These are phyloP conservation scores for Hydraecia micacea DNA, from an alignment of 2,888 invertebrate genomes.

Conservation along the genomic window DNA sequence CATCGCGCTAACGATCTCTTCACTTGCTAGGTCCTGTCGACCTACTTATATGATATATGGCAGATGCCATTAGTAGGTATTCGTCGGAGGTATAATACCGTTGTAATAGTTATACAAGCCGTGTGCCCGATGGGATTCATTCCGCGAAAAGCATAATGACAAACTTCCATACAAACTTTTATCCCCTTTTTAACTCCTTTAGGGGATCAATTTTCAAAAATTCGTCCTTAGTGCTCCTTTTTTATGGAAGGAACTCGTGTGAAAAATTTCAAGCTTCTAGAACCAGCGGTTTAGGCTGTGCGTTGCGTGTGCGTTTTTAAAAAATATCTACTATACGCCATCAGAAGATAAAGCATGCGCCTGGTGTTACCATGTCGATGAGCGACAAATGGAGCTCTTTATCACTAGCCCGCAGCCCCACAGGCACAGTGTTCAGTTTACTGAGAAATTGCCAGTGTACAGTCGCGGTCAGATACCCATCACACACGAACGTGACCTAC, in stretches of 20 bases:
- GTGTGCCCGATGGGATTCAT: background rate
- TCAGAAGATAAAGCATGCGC: no score
- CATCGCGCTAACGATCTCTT: conserved; percentile 34
- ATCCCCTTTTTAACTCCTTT: background rate
- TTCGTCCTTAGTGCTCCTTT: background rate
- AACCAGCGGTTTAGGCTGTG: background rate
- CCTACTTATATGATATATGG: conserved; percentile 8
- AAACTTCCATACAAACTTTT: no score
- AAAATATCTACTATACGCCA: no score
- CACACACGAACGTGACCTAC: conserved; percentile 32
- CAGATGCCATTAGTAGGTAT: conserved; percentile 33
- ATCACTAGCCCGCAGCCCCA: conserved; percentile 45
- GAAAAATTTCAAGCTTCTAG: background rate
- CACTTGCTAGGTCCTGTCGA: conserved; percentile 7
- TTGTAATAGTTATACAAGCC: background rate
- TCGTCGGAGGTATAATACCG: background rate
- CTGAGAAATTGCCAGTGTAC: conserved; percentile 51
- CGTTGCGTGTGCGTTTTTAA: no score
- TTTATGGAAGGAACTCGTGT: background rate
- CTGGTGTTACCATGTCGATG: conserved; percentile 31
- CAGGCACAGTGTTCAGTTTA: conserved; percentile 32
- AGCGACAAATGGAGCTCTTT: conserved; percentile 42
- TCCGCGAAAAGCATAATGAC: background rate
- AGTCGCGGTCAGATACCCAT: conserved; percentile 51
- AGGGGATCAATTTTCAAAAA: background rate